Base-by-base conservation (phyloP, 2,113 vertebrate genomes). In the Lasiurus borealis region DNA sequence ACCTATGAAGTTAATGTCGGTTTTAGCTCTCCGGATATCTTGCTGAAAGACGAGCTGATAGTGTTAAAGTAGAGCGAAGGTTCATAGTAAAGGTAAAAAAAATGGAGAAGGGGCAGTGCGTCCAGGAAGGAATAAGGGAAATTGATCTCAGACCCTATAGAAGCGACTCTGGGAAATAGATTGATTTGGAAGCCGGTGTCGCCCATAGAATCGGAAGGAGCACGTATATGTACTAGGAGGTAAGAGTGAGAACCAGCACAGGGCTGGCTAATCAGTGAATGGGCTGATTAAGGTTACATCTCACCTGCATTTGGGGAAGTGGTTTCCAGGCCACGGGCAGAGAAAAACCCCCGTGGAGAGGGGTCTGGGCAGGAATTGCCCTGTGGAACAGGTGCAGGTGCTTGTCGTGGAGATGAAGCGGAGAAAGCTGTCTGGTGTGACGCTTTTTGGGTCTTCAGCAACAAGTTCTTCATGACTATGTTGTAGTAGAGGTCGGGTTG, bases 371-470 rank as follows among this genome's bases (percentile, higher is more conserved):
- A 21, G 44, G 83, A 85, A 40, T 44, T 77, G 34, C 14, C 77
- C 27, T 19, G 9, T n/a, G 50, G 69, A 68, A 66, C 21, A 7
- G 52, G 59, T 90, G 80, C 34, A 71, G 1, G 29, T 89, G 29
- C 44, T 85, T 59, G 29, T 66, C 64, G 59, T 75, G 11, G 1
- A 86, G 64, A 68, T 62, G 57, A 80, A 78, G 21, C 85, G 81
- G 31, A 36, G 64, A 92, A 80, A 83, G 52, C 77, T 88, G 48
- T 62, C 44, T 87, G 77, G 52, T 77, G 66, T 72, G 73, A 90
- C 6, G 66, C 21, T 68, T 83, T 84, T 66, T 40, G 73, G 84
- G 66, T 88, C 48, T 85, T 96, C 69, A 96, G 29, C 14, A 85
- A 31, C 46, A 57, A 31, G 68, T 11, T 66, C 71, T 73, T 89